Evolutionary conservation across 2,113 vertebrate species (phyloP).

Genomic region (Pygoscelis antarcticus): DNA sequence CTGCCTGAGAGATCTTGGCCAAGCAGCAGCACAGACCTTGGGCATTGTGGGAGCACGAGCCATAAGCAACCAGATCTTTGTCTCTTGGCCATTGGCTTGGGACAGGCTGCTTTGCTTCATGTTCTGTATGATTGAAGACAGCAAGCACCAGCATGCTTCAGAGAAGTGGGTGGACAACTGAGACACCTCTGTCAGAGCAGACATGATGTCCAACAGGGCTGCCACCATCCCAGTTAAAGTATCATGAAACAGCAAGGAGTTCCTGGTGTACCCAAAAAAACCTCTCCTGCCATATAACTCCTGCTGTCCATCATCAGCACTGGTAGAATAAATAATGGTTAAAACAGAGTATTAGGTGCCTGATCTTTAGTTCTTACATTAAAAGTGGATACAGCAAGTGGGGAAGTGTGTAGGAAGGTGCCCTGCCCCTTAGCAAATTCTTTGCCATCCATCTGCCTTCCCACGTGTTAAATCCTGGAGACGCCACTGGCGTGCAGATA

Average conservation of each 20-base stretch:
- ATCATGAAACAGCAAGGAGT: not conserved
- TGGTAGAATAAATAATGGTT: not conserved
- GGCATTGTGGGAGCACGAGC: fast-evolving
- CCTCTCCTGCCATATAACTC: not conserved
- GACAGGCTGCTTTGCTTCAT: not conserved
- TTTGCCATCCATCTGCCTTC: constrained; percentile 17
- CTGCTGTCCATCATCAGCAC: not conserved
- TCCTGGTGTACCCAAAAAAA: not conserved
- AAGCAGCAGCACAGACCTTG: not conserved
- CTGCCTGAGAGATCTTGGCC: not conserved
- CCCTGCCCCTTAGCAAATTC: not conserved
- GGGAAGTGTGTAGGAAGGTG: not conserved
- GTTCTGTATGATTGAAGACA: not conserved
- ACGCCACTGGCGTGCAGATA: not conserved
- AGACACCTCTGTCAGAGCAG: not conserved
- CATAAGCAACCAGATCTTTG: no score
- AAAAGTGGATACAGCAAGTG: not conserved
- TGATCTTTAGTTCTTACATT: not conserved
- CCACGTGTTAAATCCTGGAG: not conserved
- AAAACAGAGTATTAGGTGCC: not conserved
- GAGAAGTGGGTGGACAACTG: not conserved
- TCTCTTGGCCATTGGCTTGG: not conserved
- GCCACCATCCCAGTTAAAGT: not conserved
- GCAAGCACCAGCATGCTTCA: not conserved
- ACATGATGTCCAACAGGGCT: not conserved